phyloP scores from a whole-genome alignment of 2,113 vertebrate genomes.

The Macrotus californicus region DNA sequence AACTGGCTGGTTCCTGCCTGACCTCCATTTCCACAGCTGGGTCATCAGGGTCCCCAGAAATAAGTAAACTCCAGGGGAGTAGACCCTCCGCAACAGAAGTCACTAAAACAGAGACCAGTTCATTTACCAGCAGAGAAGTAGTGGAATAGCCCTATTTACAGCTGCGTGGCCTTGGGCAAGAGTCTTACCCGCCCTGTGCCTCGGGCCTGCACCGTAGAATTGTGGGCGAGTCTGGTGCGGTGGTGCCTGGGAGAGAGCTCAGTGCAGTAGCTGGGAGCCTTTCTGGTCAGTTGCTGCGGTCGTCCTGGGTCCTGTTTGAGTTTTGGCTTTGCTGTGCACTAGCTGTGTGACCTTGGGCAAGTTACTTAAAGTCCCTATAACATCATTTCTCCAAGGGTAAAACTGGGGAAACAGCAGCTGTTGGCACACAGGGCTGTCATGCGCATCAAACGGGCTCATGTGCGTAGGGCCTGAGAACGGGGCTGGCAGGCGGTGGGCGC shows the following conservation, averaged over 20 bases:
- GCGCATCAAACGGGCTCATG: neutral
- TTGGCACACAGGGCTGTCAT: neutral
- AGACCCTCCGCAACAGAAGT: neutral
- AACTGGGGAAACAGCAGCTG: neutral
- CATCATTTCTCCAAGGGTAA: neutral
- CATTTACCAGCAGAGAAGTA: neutral
- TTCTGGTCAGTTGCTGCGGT: neutral
- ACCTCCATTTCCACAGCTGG: neutral
- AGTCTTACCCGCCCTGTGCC: neutral
- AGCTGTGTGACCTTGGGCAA: neutral
- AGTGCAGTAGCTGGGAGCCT: neutral
- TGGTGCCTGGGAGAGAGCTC: neutral
- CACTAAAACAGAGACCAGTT: neutral
- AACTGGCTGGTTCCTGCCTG: rapidly evolving
- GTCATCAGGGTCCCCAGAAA: neutral
- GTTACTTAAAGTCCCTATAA: neutral
- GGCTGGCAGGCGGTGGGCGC: neutral
- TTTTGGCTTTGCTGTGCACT: neutral
- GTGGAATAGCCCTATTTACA: neutral
- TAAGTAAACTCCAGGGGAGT: neutral
- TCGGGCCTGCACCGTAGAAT: no score
- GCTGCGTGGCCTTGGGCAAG: neutral
- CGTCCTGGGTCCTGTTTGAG: neutral
- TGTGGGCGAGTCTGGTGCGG: neutral
- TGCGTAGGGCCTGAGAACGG: rapidly evolving